Evolutionary conservation across 2,888 invertebrate species (phyloP).

Genomic region (Parnassius glacialis): DNA sequence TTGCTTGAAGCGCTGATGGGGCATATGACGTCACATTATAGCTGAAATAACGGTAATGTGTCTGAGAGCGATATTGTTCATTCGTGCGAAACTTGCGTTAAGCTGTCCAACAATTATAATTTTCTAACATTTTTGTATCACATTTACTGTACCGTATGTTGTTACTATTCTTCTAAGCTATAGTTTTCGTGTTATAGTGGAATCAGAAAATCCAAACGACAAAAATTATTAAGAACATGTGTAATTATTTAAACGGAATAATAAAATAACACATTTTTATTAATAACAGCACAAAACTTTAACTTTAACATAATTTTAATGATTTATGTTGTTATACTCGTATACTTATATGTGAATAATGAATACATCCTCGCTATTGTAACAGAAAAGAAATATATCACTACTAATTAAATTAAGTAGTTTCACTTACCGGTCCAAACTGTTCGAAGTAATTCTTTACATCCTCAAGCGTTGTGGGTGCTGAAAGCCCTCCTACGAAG

Average conservation of each 20-base stretch:
- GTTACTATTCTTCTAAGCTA: too few relatives aligned
- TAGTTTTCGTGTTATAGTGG: too few relatives aligned
- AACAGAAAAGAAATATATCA: too few relatives aligned
- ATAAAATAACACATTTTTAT: too few relatives aligned
- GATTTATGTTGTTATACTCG: too few relatives aligned
- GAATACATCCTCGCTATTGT: too few relatives aligned
- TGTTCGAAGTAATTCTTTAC: conserved; percentile 99
- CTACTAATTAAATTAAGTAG: neutral
- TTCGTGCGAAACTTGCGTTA: conserved; percentile 17
- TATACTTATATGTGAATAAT: too few relatives aligned
- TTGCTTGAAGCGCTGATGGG: conserved; percentile 45
- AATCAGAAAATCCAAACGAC: too few relatives aligned
- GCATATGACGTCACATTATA: conserved; percentile 24
- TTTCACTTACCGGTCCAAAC: conserved; percentile 96
- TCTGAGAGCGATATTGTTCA: conserved; percentile 12
- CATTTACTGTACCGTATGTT: neutral
- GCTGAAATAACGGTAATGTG: conserved; percentile 8
- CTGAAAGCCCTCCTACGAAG: conserved; percentile 99
- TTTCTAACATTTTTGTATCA: neutral
- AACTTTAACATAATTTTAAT: too few relatives aligned
- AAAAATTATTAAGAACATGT: too few relatives aligned
- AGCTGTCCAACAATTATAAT: neutral
- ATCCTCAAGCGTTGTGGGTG: conserved; percentile 99
- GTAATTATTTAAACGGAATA: too few relatives aligned
- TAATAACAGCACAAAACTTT: too few relatives aligned